Evolutionary conservation across 2,888 invertebrate genomes (phyloP).

Genomic region (Lasioglossum oenotherae): DNA sequence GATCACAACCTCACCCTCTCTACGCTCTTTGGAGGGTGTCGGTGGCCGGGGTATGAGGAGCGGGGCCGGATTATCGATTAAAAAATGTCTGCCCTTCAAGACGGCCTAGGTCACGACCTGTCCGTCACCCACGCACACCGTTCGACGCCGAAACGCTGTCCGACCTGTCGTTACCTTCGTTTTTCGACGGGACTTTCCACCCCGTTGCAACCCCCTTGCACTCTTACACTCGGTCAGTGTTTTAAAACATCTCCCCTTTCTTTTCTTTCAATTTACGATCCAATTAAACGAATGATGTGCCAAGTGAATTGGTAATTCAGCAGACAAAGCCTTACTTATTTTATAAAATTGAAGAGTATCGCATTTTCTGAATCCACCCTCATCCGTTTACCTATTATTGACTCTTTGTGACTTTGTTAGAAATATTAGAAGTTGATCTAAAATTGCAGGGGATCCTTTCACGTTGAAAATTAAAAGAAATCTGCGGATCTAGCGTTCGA

Average conservation of each 20-base stretch:
- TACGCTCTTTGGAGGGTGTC: slow-evolving; percentile 67
- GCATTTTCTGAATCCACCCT: neutral
- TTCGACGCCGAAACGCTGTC: slow-evolving; percentile 63
- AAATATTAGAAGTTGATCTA: neutral
- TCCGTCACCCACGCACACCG: slow-evolving; percentile 75
- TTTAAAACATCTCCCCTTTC: neutral
- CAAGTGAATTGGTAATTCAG: neutral
- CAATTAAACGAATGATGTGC: neutral
- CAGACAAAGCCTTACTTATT: neutral
- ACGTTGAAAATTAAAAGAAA: neutral
- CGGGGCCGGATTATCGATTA: slow-evolving; percentile 83
- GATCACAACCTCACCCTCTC: slow-evolving; percentile 66
- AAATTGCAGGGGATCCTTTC: neutral
- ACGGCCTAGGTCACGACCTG: slow-evolving; percentile 84
- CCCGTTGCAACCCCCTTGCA: neutral
- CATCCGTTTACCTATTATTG: neutral
- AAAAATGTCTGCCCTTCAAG: slow-evolving; percentile 85
- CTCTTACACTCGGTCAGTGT: neutral
- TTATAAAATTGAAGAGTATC: neutral
- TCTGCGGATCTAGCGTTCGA: neutral
- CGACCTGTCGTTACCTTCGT: slow-evolving; percentile 14
- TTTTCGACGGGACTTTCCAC: slow-evolving; percentile 21
- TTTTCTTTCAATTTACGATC: neutral
- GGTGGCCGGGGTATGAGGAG: slow-evolving; percentile 59
- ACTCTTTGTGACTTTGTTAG: too few species aligned